Evolutionary conservation across 53 echinoderm and acorn worm species (phyloP), one percentile per base, ranked within the genome.

Genomic region (Stichopus horrens): DNA sequence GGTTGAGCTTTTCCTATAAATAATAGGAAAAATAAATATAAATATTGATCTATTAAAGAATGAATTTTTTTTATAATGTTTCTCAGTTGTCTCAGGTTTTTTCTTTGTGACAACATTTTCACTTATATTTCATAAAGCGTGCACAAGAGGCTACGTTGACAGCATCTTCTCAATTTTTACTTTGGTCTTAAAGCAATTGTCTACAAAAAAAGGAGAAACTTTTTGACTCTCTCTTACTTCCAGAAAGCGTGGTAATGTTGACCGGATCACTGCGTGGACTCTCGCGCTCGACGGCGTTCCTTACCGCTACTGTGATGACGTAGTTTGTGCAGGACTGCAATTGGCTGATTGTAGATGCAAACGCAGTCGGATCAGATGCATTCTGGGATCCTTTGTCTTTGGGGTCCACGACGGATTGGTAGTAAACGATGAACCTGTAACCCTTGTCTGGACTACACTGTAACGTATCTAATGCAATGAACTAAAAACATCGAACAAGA

Each of bases 401-500:
- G 8, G 63, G 8, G 51, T 85, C 52, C 18, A 1, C 5, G 4
- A 52, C 7, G 63, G 85, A 85, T 23, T 85, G 85, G 67, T 68
- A 85, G 21, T 66, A 66, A 8, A 85, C 66, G 10, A 58, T 21
- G 22, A 58, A 85, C 37, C 52, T 23, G 18, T 85, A 85, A 10
- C 85, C 85, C 23, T 85, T 85, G 4, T 66, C 52, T n/a, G 85
- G 85, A n/a, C 37, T 59, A 65, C 85, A 85, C 60, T 66, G 57
- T 52, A 85, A 20, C 52, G 60, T 52, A 51, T 65, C 52, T 5
- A 65, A 7, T 9, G 63, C 63, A 52, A 52, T 67, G 65, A 85
- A 85, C 85, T 85, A 85, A 21, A 18, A 23, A 3, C 5, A 55
- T 18, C 21, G 19, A n/a, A 57, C 18, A 81, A 58, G 18, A 0